Evolutionary conservation across 2,113 vertebrate species (phyloP), one percentile per base, ranked within the genome.

Genomic region (Eulacestoma nigropectus): DNA sequence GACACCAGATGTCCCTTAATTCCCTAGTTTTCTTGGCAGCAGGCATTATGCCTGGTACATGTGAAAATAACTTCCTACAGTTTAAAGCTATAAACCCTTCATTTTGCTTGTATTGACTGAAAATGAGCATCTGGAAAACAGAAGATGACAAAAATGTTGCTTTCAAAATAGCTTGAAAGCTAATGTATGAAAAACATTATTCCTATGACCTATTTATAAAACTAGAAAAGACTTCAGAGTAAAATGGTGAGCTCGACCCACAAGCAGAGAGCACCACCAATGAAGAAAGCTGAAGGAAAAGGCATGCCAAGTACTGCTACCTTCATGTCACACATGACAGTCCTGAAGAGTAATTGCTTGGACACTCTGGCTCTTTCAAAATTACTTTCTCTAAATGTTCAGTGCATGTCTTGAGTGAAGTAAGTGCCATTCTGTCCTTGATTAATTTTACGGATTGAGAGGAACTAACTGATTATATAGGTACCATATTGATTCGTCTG

Each of bases 381-480:
- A 70, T 70, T 37, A 62, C 33, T 84, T 91, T 13, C 30, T 87
- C 64, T 82, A 74, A 87, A 87, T 33, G 55, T 63, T 84, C 33
- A 57, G 16, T 57, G 33, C 22, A 72, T 78, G 10, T 75, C 84
- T 87, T 81, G 47, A 73, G n/a, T 82, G 47, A 89, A 89, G 7
- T 47, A 56, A 55, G 20, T 68, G 62, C 23, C 47, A 52, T 91
- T 89, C 90, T 91, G 52, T 39, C 30, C 44, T 23, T 82, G 62
- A 72, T 72, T 84, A 91, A 79, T 94, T 87, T 89, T 52, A 85
- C 56, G 44, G 65, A 89, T 75, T 68, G 41, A 69, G 65, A 52
- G 25, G 37, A 78, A 56, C 13, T 33, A 68, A 72, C 68, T 84
- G 64, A 84, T 94, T 87, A 60, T 42, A 74, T 74, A 56, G 69